Base-by-base conservation (phyloP, 2,113 vertebrate species). In the Pollachius pollachius region DNA sequence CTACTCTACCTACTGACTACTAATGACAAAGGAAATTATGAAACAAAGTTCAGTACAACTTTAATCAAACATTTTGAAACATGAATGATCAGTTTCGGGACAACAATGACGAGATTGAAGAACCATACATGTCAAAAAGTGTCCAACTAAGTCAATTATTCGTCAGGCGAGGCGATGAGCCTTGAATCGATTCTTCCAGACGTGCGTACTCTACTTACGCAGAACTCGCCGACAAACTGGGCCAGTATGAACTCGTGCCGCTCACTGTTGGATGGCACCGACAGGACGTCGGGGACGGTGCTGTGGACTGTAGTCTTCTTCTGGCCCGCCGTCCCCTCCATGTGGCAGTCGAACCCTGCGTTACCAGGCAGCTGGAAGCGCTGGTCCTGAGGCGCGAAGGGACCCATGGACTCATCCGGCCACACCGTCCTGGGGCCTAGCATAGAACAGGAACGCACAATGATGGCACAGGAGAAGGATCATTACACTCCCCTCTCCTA, bases 381-480 rank as follows among this genome's bases (percentile, higher is more conserved):
- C 75, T 94, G 92, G 81, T 99, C 96, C 71, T 95, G 94, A 68
- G 94, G 94, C 13, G 94, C 94, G 70, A 96, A 95, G 0, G 93
- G 94, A 3, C 94, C 95, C 94, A 95, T 96, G 25, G 30, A 87
- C 82, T 97, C 94, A 81, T 96, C 95, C 0, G 94, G 95, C 95
- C 94, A 95, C 4, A 95, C 89, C 3, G 94, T 96, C 71, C 86
- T 90, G 9, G 89, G 90, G 64, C 90, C 96, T 98, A 57, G 59
- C n/a, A 61, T 67, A 65, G 15, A 54, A 37, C 60, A 13, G 41
- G 41, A 48, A 48, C 41, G 12, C 11, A 48, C 41, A 9, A 48
- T 48, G 8, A 48, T 41, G 37, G 6, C 11, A 11, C 37, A 8
- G 37, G 4, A 6, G 5, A 6, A 41, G 37, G 37, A 4, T 12